Evolutionary conservation across 2,888 invertebrate genomes (phyloP).

Genomic region (Auanema sp.): DNA sequence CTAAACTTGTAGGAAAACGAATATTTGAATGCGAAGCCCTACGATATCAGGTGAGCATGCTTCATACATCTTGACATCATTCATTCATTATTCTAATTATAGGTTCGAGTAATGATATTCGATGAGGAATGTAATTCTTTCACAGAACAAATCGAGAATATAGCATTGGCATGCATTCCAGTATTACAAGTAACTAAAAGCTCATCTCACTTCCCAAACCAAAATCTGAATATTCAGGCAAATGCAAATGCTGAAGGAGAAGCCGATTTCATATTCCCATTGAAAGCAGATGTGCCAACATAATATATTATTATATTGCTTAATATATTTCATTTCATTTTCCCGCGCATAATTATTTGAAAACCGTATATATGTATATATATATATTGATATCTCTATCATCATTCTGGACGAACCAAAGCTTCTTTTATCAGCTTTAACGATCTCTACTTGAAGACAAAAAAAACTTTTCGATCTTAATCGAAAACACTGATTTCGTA

Average conservation of each 20-base stretch:
- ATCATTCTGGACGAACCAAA: too few species aligned
- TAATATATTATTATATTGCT: constrained; percentile 15
- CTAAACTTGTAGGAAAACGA: constrained; percentile 55
- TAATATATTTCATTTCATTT: too few species aligned
- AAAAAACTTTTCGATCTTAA: too few species aligned
- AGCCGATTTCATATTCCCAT: constrained; percentile 53
- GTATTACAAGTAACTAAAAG: constrained; percentile 56
- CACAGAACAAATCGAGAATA: constrained; percentile 57
- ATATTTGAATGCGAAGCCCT: constrained; percentile 63
- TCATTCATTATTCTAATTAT: constrained; percentile 2
- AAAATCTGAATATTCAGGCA: constrained; percentile 53
- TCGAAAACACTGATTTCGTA: too few species aligned
- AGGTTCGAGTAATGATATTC: constrained; percentile 59
- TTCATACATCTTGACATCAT: too few species aligned
- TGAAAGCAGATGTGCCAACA: constrained; percentile 54
- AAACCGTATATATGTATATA: too few species aligned
- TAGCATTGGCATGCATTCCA: constrained; percentile 60
- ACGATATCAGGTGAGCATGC: constrained; percentile 49
- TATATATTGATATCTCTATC: too few species aligned
- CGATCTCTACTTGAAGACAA: constrained; percentile 3
- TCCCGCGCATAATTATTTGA: too few species aligned
- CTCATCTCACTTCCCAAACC: not conserved
- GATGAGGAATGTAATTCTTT: constrained; percentile 57
- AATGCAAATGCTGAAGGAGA: constrained; percentile 57
- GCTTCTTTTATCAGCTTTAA: not conserved